Evolutionary conservation across 1,140 invertebrate species (phyloP).

Genomic region (Drosophila seguyi): DNA sequence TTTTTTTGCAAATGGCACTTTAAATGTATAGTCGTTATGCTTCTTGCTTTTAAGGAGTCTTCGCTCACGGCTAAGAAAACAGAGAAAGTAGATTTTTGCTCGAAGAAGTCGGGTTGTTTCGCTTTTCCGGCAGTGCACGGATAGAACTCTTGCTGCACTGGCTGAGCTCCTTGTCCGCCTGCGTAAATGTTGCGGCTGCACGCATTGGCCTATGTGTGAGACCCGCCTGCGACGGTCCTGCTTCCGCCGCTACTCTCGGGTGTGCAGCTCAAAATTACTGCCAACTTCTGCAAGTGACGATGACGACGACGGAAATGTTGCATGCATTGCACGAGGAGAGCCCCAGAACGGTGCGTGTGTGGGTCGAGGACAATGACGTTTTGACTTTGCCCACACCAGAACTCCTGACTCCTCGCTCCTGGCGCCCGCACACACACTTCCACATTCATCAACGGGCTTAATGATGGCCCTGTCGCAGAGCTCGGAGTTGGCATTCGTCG

Average conservation of each 20-base stretch:
- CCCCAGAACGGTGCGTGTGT: conserved; percentile 16
- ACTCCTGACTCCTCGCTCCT: background rate
- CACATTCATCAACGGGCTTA: conserved; percentile 69
- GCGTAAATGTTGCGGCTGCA: conserved; percentile 74
- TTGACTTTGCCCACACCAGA: conserved; percentile 44
- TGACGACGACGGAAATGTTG: conserved; percentile 65
- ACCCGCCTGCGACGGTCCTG: conserved; percentile 3
- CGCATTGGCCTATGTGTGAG: conserved; percentile 60
- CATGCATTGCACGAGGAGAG: conserved; percentile 41
- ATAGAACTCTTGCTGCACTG: conserved; percentile 4
- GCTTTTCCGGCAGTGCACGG: conserved; percentile 22
- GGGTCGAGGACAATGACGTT: conserved; percentile 69
- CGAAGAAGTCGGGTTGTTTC: background rate
- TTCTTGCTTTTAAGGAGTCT: background rate
- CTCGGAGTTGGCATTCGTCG: conserved; percentile 44
- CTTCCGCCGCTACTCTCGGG: conserved; percentile 32
- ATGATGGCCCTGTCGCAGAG: conserved; percentile 63
- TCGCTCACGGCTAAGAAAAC: background rate
- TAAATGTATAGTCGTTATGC: background rate
- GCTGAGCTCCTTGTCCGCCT: conserved; percentile 41
- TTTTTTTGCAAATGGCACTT: background rate
- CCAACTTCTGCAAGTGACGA: conserved; percentile 81
- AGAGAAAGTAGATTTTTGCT: background rate
- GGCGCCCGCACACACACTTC: conserved; percentile 44
- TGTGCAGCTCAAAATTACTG: conserved; percentile 77